Evolutionary conservation across 2,888 invertebrate species (phyloP).

Genomic region (Sisyra nigra): DNA sequence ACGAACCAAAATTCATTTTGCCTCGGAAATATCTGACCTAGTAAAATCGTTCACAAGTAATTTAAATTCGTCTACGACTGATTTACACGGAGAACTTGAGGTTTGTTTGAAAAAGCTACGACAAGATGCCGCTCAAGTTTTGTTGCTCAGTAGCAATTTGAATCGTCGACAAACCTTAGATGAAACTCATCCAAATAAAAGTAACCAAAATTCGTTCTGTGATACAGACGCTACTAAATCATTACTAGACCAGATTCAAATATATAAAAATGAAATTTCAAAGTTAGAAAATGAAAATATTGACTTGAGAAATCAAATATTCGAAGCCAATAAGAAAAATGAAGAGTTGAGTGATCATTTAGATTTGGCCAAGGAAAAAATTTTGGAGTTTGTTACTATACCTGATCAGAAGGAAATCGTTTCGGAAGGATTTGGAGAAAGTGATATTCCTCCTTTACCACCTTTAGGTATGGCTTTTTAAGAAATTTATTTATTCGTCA

Average conservation of each 20-base stretch:
- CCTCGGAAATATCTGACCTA: conserved; percentile 46
- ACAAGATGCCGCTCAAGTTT: conserved; percentile 50
- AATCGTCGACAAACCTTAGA: not conserved
- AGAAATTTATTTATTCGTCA: not conserved
- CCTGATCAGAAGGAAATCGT: conserved; percentile 33
- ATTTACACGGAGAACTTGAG: conserved; percentile 47
- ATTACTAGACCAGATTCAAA: conserved; percentile 35
- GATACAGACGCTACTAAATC: conserved; percentile 24
- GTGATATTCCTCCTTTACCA: not conserved
- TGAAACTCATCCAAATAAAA: conserved; percentile 1
- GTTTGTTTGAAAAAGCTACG: conserved; percentile 48
- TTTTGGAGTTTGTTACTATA: conserved; percentile 24
- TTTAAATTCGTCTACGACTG: conserved; percentile 34
- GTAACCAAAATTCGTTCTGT: conserved; percentile 15
- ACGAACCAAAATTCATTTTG: conserved; percentile 43
- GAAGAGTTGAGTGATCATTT: conserved; percentile 35
- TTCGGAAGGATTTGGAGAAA: conserved; percentile 35
- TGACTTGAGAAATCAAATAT: conserved; percentile 40
- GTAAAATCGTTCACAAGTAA: conserved; percentile 44
- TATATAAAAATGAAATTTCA: conserved; percentile 33
- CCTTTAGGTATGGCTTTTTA: conserved; percentile 5
- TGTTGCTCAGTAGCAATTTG: conserved; percentile 33
- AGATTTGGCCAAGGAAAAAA: conserved; percentile 27
- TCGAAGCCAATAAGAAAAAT: conserved; percentile 39
- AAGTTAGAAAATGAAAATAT: conserved; percentile 27